Percentiles rank a stretch among this genome's conserved stretches.
phyloP scores from a whole-genome alignment of 2,888 invertebrate species.

The Invenusta paracnida region DNA sequence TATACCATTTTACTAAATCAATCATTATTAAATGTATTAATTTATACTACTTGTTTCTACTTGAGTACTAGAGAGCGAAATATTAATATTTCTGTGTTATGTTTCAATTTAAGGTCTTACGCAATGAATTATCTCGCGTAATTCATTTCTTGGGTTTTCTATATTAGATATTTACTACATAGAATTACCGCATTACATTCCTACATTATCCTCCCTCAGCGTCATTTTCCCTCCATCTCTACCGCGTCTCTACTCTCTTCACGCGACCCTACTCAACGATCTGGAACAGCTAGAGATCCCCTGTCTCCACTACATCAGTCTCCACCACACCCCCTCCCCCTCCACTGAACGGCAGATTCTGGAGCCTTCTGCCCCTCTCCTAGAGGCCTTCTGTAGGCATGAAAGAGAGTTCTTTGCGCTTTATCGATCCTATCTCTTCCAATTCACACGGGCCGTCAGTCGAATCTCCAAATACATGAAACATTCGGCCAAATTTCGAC shows the following conservation, averaged over 20 bases:
- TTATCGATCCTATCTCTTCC: neutral
- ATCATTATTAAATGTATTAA: no score
- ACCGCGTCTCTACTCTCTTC: slow-evolving; percentile 10
- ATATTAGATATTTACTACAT: no score
- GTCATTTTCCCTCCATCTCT: slow-evolving; percentile 30
- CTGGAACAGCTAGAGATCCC: slow-evolving; percentile 13
- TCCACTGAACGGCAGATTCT: no score
- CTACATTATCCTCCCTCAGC: no score
- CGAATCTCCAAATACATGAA: neutral
- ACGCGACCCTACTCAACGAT: neutral
- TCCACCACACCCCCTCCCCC: neutral
- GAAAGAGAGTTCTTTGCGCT: neutral
- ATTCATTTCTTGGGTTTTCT: no score
- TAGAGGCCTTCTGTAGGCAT: neutral
- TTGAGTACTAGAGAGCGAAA: no score
- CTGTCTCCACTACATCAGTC: neutral
- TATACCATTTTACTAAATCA: no score
- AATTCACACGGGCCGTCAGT: neutral
- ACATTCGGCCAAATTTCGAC: neutral
- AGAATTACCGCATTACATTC: no score
- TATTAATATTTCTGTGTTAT: no score
- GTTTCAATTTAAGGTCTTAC: no score
- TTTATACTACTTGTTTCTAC: no score
- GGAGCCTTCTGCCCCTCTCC: neutral
- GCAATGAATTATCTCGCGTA: no score